phyloP scores from a whole-genome alignment of 2,797 vertebrate genomes.

The Smutsia temminckii region DNA sequence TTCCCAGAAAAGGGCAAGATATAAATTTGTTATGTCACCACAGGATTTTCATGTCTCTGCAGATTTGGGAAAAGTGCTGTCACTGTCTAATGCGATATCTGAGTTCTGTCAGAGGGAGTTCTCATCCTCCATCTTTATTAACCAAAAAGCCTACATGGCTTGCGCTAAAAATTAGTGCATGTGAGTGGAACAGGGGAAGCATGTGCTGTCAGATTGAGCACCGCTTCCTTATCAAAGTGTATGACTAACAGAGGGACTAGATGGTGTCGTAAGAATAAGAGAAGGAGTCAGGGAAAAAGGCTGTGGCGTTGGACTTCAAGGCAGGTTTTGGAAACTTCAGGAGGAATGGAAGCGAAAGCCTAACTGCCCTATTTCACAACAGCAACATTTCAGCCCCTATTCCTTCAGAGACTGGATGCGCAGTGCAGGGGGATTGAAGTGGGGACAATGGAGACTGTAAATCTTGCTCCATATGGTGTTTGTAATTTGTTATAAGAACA shows the following conservation, averaged over 20 bases:
- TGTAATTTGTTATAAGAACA: neutral
- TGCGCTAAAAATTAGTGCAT: neutral
- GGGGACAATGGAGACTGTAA: neutral
- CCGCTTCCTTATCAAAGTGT: neutral
- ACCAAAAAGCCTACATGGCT: neutral
- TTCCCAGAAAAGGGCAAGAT: neutral
- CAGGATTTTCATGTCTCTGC: neutral
- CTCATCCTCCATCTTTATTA: neutral
- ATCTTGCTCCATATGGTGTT: neutral
- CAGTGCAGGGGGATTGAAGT: neutral
- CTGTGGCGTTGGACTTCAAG: neutral
- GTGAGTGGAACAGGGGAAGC: neutral
- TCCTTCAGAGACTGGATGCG: neutral
- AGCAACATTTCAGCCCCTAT: neutral
- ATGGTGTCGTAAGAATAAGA: neutral
- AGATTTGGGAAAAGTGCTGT: neutral
- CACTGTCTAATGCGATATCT: neutral
- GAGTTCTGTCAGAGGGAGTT: neutral
- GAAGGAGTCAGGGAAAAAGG: neutral
- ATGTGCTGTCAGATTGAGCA: neutral
- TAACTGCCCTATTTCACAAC: neutral
- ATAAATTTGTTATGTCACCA: neutral
- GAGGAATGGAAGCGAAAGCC: neutral
- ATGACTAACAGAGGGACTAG: neutral
- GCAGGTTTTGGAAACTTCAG: neutral